Conservation (phyloP, 2,888 invertebrate genomes). For the Meiosimyza platycephala region DNA sequence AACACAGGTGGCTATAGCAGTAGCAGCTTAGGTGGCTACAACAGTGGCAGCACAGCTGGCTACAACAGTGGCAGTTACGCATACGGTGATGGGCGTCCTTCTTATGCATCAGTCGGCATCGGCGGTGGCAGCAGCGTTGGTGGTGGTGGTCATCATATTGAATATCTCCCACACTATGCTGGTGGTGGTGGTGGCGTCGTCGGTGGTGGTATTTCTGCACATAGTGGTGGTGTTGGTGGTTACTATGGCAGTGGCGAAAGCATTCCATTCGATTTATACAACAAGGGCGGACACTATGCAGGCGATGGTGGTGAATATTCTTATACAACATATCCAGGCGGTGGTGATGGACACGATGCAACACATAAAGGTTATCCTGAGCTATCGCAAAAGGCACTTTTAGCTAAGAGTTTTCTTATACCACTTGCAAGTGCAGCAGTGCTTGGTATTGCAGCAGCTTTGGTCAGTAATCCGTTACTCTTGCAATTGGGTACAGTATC, state of each 20-base stretch:
- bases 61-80: background rate
- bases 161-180: slow-evolving; percentile 26
- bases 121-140: slow-evolving; percentile 52
- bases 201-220: slow-evolving; percentile 22
- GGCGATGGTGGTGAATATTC: slow-evolving; percentile 59
- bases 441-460: slow-evolving; percentile 83
- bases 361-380: slow-evolving; percentile 57
- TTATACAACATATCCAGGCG: slow-evolving; percentile 50
- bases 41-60: background rate
- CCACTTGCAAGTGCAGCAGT: slow-evolving; percentile 84
- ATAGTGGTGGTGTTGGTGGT: slow-evolving; percentile 49
- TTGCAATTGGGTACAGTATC: slow-evolving; percentile 81
- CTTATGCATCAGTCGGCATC: background rate
- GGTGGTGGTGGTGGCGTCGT: background rate
- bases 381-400: slow-evolving; percentile 57
- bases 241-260: slow-evolving; percentile 32
- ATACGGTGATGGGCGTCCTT: background rate
- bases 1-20: background rate
- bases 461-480: slow-evolving; percentile 81
- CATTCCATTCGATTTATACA: slow-evolving; percentile 58
- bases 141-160: slow-evolving; percentile 40
- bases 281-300: slow-evolving; percentile 49
- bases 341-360: slow-evolving; percentile 49
- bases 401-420: slow-evolving; percentile 73
- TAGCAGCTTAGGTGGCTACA: background rate